Evolutionary conservation across 2,888 invertebrate species (phyloP).

Genomic region (Amiota mariae): DNA sequence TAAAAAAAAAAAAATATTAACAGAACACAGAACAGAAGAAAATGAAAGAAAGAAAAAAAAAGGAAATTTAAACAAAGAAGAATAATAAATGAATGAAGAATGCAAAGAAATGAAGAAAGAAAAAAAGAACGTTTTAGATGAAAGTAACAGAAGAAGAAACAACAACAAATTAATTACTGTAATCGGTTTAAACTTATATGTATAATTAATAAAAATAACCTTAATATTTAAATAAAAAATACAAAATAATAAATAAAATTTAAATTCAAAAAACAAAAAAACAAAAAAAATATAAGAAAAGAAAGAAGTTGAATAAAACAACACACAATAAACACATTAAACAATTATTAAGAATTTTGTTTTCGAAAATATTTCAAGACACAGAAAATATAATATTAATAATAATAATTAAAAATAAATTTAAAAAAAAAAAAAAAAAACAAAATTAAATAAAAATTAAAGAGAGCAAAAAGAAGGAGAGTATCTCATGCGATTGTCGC

Average conservation of each 20-base stretch:
- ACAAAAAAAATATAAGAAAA: too few relatives aligned
- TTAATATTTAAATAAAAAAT: conserved; percentile 73
- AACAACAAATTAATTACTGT: conserved; percentile 62
- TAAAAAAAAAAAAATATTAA: conserved; percentile 43
- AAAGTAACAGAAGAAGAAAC: conserved; percentile 47
- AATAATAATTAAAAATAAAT: too few relatives aligned
- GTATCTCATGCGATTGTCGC: too few relatives aligned
- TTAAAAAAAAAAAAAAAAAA: too few relatives aligned
- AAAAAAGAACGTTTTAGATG: conserved; percentile 20
- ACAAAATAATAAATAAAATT: conserved; percentile 70
- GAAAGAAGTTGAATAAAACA: too few relatives aligned
- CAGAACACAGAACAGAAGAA: conserved; percentile 45
- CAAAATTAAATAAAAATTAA: too few relatives aligned
- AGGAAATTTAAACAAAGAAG: conserved; percentile 45
- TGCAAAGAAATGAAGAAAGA: conserved; percentile 44
- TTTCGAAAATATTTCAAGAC: too few relatives aligned
- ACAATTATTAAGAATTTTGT: too few relatives aligned
- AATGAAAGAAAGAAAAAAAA: conserved; percentile 47
- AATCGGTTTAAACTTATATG: conserved; percentile 73
- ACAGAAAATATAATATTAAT: too few relatives aligned
- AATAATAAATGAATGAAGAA: conserved; percentile 53
- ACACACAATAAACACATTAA: too few relatives aligned
- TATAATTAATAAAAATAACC: conserved; percentile 69
- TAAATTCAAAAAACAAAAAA: conserved; percentile 63
- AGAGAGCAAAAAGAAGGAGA: too few relatives aligned